Evolutionary conservation across 2,797 vertebrate species (phyloP).

Genomic region (Pampus argenteus): DNA sequence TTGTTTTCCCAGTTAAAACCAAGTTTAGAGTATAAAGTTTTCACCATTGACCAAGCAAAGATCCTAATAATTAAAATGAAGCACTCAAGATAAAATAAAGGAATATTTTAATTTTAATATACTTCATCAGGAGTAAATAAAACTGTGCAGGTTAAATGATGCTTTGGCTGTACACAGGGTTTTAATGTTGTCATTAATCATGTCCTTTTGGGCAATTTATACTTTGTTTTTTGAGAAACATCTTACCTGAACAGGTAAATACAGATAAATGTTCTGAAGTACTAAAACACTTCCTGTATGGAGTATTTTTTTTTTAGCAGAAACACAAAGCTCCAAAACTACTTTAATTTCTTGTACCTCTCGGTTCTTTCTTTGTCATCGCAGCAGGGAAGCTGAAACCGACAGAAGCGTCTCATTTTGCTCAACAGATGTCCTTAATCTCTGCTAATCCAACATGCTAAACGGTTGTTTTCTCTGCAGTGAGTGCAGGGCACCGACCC

Average conservation of each 20-base stretch:
- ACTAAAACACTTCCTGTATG: background rate
- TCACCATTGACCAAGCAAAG: too few relatives aligned
- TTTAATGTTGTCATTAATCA: too few relatives aligned
- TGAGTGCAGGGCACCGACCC: conserved; percentile 28
- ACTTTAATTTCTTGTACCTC: conserved; percentile 4
- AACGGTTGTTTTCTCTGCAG: conserved; percentile 63
- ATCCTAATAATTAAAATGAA: too few relatives aligned
- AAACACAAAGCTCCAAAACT: background rate
- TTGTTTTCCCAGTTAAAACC: too few relatives aligned
- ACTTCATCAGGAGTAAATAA: too few relatives aligned
- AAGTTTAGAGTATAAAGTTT: background rate
- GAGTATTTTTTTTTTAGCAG: background rate
- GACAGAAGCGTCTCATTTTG: conserved; percentile 35
- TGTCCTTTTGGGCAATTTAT: too few relatives aligned
- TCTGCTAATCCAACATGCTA: conserved; percentile 72
- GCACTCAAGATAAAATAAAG: too few relatives aligned
- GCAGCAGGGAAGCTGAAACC: conserved; percentile 33
- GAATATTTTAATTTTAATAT: too few relatives aligned
- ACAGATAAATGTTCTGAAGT: background rate
- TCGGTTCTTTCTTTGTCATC: conserved; percentile 12
- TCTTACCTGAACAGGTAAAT: background rate
- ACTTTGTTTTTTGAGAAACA: too few relatives aligned
- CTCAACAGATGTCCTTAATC: conserved; percentile 73
- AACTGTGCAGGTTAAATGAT: too few relatives aligned
- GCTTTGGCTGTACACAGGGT: too few relatives aligned